A percentile compares a stretch with the other conserved stretches of the same genome.
Evolutionary conservation across 2,888 invertebrate genomes (phyloP).

Genomic region (Lithophane leautieri): DNA sequence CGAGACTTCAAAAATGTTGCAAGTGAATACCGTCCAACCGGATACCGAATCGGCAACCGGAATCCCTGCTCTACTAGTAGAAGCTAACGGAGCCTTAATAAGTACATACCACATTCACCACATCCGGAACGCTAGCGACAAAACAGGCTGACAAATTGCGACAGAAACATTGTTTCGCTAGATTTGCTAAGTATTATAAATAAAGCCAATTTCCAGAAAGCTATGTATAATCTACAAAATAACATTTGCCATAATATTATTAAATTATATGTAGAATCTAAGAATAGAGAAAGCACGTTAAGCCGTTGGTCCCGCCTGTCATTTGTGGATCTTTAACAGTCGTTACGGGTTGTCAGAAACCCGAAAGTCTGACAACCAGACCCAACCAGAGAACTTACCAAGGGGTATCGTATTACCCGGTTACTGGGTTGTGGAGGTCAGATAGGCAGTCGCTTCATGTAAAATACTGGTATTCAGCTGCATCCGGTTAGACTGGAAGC

Average conservation of each 20-base stretch:
- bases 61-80: slow-evolving; percentile 33
- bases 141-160: slow-evolving; percentile 38
- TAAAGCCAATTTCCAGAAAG: slow-evolving; percentile 34
- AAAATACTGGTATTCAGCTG: too few species aligned
- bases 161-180: slow-evolving; percentile 52
- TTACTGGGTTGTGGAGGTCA: too few species aligned
- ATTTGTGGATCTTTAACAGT: too few species aligned
- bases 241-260: slow-evolving; percentile 24
- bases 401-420: too few species aligned
- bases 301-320: too few species aligned
- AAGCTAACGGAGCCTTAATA: slow-evolving; percentile 19
- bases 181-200: slow-evolving; percentile 54
- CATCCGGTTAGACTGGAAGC: too few species aligned
- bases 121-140: slow-evolving; percentile 17
- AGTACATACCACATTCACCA: slow-evolving; percentile 1
- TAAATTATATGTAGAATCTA: slow-evolving; percentile 24
- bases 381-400: too few species aligned
- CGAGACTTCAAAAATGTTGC: slow-evolving; percentile 1
- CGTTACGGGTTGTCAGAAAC: too few species aligned
- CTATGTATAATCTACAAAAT: slow-evolving; percentile 44
- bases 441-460: too few species aligned
- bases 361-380: too few species aligned
- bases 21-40: slow-evolving; percentile 20
- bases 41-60: slow-evolving; percentile 31
- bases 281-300: too few species aligned